Evolutionary conservation across 2,797 vertebrate genomes (phyloP).

Genomic region (Typhlichthys subterraneus): DNA sequence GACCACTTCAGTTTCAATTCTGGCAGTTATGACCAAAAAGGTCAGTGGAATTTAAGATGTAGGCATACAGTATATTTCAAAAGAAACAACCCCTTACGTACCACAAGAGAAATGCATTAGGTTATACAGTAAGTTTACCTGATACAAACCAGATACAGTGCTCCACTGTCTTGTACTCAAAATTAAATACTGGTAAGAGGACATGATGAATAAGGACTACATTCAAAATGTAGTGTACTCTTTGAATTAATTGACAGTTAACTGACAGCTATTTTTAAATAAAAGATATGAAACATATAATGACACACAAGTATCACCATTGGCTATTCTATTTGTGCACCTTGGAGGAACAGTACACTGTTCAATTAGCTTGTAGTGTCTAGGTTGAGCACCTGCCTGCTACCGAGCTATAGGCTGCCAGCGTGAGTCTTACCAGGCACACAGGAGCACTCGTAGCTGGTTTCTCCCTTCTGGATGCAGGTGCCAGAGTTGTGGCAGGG

Average conservation of each 20-base stretch:
- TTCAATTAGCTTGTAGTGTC: no score
- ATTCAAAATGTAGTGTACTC: no score
- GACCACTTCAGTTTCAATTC: background rate
- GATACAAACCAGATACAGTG: background rate
- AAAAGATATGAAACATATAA: no score
- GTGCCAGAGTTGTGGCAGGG: constrained; percentile 85
- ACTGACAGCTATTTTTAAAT: no score
- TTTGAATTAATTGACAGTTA: no score
- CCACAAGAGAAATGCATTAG: no score
- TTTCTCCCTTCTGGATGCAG: constrained; percentile 86
- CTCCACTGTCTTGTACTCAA: background rate
- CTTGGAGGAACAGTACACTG: no score
- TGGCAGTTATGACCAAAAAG: background rate
- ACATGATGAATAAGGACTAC: no score
- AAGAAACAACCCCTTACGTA: background rate
- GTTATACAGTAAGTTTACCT: background rate
- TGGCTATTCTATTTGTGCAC: no score
- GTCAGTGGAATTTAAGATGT: background rate
- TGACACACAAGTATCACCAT: no score
- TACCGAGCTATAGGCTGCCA: no score
- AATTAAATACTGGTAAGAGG: background rate
- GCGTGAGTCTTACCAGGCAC: constrained; percentile 83
- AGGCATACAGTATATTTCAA: background rate
- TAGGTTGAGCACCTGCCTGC: no score
- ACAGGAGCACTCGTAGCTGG: constrained; percentile 87